A percentile compares a stretch with the other conserved stretches of the same genome.
Evolutionary conservation across 2,797 vertebrate species (phyloP).

Genomic region (Eurystomus glaucurus): DNA sequence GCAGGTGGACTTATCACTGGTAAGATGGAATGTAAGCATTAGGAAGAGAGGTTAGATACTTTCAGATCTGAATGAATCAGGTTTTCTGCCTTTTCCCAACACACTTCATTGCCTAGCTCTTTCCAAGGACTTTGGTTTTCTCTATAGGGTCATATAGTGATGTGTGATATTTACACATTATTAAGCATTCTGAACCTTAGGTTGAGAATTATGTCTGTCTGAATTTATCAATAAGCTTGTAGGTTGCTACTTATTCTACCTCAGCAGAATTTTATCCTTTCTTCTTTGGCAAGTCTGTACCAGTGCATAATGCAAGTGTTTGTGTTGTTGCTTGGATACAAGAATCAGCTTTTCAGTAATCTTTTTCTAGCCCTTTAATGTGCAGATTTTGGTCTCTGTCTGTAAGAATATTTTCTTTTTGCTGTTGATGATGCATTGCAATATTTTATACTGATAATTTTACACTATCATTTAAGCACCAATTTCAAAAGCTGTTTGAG

Average conservation of each 20-base stretch:
- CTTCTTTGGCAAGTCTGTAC: background rate
- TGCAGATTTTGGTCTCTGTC: background rate
- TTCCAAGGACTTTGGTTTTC: background rate
- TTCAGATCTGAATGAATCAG: background rate
- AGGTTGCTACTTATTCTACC: background rate
- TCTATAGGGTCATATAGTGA: background rate
- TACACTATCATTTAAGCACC: background rate
- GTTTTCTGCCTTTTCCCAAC: background rate
- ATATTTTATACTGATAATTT: background rate
- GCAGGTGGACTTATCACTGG: background rate
- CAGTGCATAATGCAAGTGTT: background rate
- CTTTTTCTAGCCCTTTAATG: background rate
- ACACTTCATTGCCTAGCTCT: background rate
- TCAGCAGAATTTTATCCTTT: background rate
- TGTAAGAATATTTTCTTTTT: background rate
- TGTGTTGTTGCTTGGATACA: conserved; percentile 45
- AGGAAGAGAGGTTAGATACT: background rate
- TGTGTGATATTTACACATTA: background rate
- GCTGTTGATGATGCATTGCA: background rate
- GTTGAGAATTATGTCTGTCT: background rate
- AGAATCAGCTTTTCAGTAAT: background rate
- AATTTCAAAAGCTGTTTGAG: background rate
- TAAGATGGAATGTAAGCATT: background rate
- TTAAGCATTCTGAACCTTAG: background rate
- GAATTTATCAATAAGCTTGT: background rate